Conservation (phyloP, 2,888 invertebrate genomes). For the Fragum fragum region DNA sequence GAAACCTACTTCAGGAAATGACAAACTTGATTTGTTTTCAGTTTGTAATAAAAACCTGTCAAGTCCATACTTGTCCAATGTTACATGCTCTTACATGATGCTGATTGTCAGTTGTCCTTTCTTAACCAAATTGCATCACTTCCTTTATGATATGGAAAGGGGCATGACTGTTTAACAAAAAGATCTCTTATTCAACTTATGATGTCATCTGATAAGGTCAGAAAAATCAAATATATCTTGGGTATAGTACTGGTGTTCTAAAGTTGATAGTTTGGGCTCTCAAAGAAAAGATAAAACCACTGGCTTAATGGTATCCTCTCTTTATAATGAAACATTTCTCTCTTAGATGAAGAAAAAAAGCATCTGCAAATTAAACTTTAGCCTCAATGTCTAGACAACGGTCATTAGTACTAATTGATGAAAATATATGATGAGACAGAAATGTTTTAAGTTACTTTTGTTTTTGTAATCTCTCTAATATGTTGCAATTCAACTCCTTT, state of each 20-base stretch:
- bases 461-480: slow-evolving; percentile 4
- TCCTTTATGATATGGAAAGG: too few species aligned
- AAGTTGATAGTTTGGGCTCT: too few species aligned
- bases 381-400: background rate
- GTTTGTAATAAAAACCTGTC: background rate
- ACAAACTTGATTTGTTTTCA: background rate
- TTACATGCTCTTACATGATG: background rate
- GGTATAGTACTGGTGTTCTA: too few species aligned
- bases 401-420: slow-evolving; percentile 4
- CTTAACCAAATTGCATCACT: too few species aligned
- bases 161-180: too few species aligned
- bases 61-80: background rate
- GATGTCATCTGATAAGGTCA: too few species aligned
- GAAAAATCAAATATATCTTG: too few species aligned
- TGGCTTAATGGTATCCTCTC: too few species aligned
- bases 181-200: too few species aligned
- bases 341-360: background rate
- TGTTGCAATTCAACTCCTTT: background rate
- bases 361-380: slow-evolving; percentile 1
- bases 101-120: too few species aligned
- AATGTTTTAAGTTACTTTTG: background rate
- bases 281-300: too few species aligned
- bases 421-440: background rate
- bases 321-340: too few species aligned
- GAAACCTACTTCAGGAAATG: background rate